phyloP scores from a whole-genome alignment of 2,113 vertebrate genomes.

The Cebidichthys violaceus region DNA sequence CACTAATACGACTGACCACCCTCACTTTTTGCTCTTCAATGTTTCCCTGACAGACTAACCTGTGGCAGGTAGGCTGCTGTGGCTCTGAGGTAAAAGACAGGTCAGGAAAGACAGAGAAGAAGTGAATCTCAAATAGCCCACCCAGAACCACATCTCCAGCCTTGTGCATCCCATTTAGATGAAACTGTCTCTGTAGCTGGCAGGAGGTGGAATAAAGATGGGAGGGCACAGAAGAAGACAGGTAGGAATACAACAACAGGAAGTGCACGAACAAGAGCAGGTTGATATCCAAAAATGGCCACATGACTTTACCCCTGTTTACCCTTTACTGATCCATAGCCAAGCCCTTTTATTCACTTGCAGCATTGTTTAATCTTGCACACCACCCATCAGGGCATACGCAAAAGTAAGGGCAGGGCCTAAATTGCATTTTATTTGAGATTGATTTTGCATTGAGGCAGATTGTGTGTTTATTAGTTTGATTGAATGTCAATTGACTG shows the following conservation, averaged over 20 bases:
- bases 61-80: constrained; percentile 53
- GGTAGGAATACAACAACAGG: constrained; percentile 2
- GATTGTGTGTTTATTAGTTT: neutral
- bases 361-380: neutral
- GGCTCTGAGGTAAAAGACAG: constrained; percentile 62
- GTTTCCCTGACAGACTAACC: constrained; percentile 43
- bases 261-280: neutral
- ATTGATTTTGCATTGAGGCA: neutral
- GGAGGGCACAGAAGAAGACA: neutral
- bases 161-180: constrained; percentile 64
- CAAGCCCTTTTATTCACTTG: constrained; percentile 24
- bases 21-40: neutral
- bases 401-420: constrained; percentile 21
- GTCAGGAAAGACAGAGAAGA: constrained; percentile 57
- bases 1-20: neutral
- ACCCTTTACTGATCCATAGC: neutral
- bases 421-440: neutral
- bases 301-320: constrained; percentile 33
- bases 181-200: constrained; percentile 47
- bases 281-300: neutral
- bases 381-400: constrained; percentile 13
- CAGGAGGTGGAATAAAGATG: constrained; percentile 36
- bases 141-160: constrained; percentile 68
- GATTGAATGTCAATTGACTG: neutral
- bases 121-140: constrained; percentile 70